Evolutionary conservation across 2,797 vertebrate species (phyloP), one percentile per base, ranked within the genome.

Genomic region (Tadarida brasiliensis): DNA sequence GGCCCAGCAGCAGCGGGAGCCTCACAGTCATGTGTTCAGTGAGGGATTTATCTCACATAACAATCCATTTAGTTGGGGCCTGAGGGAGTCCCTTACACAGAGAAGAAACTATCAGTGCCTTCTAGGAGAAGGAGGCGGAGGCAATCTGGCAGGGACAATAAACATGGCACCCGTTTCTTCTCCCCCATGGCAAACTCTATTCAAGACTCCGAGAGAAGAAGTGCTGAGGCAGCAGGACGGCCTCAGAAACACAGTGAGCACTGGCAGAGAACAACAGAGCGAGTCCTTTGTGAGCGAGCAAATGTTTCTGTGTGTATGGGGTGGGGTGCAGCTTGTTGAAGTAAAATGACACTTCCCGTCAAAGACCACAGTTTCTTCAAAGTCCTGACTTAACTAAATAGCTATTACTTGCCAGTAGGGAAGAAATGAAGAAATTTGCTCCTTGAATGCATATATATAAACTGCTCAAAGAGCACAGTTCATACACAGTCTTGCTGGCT

Each of bases 381-480:
- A 96, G 84, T 86, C 84, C 70, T 86, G 49, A 89, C 77, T 84
- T 22, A 92, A 97, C 92, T 85, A 96, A 96, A 67, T 85, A 89
- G 70, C 59, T 81, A 88, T 87, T 90, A 95, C 84, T 94, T 85
- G 87, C 81, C 86, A 90, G 92, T 12, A 30, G 91, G 14, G 17
- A 97, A 96, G 90, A 96, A 96, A 91, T 70, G 87, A 96, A 95
- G 68, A 68, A 19, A 57, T 93, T 88, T 95, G 78, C 63, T 92
- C 90, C 63, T 68, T 89, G 68, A 95, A 95, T 94, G 78, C 63
- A 96, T 80, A 84, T 87, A 84, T 68, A 87, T 92, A 96, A 95
- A 87, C 39, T 74, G 91, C 49, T 91, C 67, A 12, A 56, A 92
- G 87, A 92, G 20, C 44, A 80, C 49, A 73, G 90, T 82, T 95